Conservation (phyloP, 2,888 invertebrate species). For the Pollenia griseotomentosa region DNA sequence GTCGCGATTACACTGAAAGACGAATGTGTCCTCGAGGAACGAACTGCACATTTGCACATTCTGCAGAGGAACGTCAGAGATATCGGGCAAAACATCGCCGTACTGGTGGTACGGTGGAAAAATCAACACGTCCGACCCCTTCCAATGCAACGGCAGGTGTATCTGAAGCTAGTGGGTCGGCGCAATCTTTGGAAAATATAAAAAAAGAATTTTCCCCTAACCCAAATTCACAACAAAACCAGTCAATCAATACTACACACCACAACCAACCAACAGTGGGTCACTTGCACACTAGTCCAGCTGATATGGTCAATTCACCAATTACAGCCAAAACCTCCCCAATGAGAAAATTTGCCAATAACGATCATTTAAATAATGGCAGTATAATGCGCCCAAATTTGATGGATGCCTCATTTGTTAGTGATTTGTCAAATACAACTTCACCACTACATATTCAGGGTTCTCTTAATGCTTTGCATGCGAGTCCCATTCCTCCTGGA, state of each 20-base stretch:
- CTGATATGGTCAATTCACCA: conserved; percentile 64
- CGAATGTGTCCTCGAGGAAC: conserved; percentile 94
- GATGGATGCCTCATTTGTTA: conserved; percentile 55
- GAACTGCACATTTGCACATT: conserved; percentile 96
- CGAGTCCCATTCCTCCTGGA: conserved; percentile 62
- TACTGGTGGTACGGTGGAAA: conserved; percentile 56
- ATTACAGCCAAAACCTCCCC: conserved; percentile 64
- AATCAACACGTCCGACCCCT: conserved; percentile 39
- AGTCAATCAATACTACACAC: conserved; percentile 54
- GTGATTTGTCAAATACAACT: conserved; percentile 56
- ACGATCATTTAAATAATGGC: conserved; percentile 53
- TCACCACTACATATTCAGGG: conserved; percentile 65
- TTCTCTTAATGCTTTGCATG: conserved; percentile 51
- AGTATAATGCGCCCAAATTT: conserved; percentile 58
- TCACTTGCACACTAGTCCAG: conserved; percentile 50
- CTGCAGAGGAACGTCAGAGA: conserved; percentile 94
- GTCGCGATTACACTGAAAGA: conserved; percentile 91
- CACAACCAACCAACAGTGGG: conserved; percentile 47
- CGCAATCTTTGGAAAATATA: conserved; percentile 58
- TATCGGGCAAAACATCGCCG: conserved; percentile 88
- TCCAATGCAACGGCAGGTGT: neutral
- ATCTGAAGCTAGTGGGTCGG: conserved; percentile 19
- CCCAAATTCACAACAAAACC: conserved; percentile 57
- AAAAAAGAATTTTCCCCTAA: conserved; percentile 68
- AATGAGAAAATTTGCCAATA: conserved; percentile 58